Conservation (phyloP, 2,888 invertebrate species). For the Protodeltote pygarga region DNA sequence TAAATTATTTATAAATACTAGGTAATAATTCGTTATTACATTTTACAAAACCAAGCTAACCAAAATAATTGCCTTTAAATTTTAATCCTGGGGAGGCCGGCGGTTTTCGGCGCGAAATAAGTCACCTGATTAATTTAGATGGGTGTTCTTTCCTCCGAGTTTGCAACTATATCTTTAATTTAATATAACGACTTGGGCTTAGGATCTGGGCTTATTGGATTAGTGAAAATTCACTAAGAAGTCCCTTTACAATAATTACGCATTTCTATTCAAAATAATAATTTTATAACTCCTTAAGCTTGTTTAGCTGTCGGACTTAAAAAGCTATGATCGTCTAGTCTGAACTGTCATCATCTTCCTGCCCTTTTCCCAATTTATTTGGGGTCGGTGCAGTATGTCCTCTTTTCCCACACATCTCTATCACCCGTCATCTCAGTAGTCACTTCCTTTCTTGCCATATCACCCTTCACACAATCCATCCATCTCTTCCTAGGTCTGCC, state of each 20-base stretch:
- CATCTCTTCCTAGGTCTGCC: no score
- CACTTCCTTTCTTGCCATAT: no score
- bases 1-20: no score
- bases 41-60: background rate
- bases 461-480: no score
- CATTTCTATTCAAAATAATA: slow-evolving; percentile 55
- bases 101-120: slow-evolving; percentile 45
- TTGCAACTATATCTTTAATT: slow-evolving; percentile 40
- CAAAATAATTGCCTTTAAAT: slow-evolving; percentile 22
- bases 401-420: no score
- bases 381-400: no score
- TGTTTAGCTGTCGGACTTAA: background rate
- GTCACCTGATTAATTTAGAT: slow-evolving; percentile 64
- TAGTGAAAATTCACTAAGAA: slow-evolving; percentile 53
- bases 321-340: background rate
- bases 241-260: slow-evolving; percentile 52
- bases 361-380: no score
- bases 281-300: slow-evolving; percentile 40
- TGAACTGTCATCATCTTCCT: no score
- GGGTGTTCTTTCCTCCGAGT: slow-evolving; percentile 51
- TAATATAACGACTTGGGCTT: slow-evolving; percentile 44
- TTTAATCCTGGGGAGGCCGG: slow-evolving; percentile 20
- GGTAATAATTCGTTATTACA: slow-evolving; percentile 1
- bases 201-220: slow-evolving; percentile 40
- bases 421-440: no score